Conservation (phyloP, 1,140 invertebrate species). For the Atta texana region DNA sequence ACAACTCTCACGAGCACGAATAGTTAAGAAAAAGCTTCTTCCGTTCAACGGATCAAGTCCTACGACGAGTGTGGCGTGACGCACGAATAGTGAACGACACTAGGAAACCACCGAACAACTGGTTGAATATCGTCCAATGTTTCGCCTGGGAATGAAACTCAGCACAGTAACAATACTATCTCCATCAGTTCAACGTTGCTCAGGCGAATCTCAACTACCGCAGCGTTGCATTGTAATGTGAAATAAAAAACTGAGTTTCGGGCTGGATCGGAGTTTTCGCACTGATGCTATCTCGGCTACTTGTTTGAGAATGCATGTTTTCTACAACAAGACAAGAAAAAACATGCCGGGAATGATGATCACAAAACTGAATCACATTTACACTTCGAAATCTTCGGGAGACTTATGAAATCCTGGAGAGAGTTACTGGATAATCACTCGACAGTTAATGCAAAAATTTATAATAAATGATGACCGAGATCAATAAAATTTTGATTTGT, state of each 20-base stretch:
- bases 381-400: constrained; percentile 78
- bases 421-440: constrained; percentile 71
- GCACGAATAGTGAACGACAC: constrained; percentile 76
- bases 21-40: constrained; percentile 89
- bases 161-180: constrained; percentile 87
- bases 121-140: constrained; percentile 83
- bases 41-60: constrained; percentile 85
- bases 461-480: constrained; percentile 87
- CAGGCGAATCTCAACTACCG: constrained; percentile 91
- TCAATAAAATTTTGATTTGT: constrained; percentile 80
- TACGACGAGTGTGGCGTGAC: constrained; percentile 89
- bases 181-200: constrained; percentile 88
- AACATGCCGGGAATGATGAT: constrained; percentile 67
- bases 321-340: constrained; percentile 76
- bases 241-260: constrained; percentile 88
- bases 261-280: constrained; percentile 88
- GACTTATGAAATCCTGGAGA: constrained; percentile 82
- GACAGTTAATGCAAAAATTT: constrained; percentile 80
- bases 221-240: constrained; percentile 85
- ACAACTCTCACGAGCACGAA: constrained; percentile 89
- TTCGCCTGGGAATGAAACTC: constrained; percentile 87
- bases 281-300: constrained; percentile 88
- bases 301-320: constrained; percentile 84
- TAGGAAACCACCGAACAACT: constrained; percentile 79
- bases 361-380: constrained; percentile 79